Conservation (phyloP, 2,797 vertebrate species). For the Urocyon cinereoargenteus region DNA sequence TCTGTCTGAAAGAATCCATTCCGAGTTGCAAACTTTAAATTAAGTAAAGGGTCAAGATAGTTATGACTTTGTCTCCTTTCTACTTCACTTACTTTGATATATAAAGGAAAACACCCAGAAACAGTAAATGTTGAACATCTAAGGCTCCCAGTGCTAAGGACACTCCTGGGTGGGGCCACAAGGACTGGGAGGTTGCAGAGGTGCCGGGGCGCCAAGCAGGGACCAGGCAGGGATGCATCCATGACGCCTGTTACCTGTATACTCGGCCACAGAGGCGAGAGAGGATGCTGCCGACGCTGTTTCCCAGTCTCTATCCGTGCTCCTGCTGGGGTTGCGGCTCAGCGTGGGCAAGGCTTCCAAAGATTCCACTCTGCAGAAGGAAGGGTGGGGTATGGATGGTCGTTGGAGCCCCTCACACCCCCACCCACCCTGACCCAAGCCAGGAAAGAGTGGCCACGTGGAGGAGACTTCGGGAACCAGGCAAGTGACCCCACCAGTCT, state of each 20-base stretch:
- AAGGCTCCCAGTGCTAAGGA: neutral
- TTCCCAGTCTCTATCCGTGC: constrained; percentile 97
- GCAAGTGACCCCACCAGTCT: accelerated
- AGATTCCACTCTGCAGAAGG: constrained; percentile 89
- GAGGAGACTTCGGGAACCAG: accelerated
- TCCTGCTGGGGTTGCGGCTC: constrained; percentile 94
- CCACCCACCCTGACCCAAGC: accelerated
- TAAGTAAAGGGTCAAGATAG: neutral
- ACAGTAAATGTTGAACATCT: neutral
- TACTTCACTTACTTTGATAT: neutral
- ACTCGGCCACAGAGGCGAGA: constrained; percentile 97
- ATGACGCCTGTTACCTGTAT: constrained; percentile 90
- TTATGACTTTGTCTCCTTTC: neutral
- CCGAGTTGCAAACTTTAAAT: neutral
- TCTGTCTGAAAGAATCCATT: neutral
- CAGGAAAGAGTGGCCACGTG: accelerated
- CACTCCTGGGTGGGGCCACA: accelerated
- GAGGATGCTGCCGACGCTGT: constrained; percentile 98
- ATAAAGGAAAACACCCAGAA: neutral
- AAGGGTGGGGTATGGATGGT: neutral
- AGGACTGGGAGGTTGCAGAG: too few relatives aligned
- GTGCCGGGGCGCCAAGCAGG: too few relatives aligned
- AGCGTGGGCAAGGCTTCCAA: constrained; percentile 95
- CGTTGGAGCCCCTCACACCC: accelerated
- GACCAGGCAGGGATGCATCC: neutral